Conservation (phyloP, 2,113 vertebrate genomes). For the Ranitomeya imitator region DNA sequence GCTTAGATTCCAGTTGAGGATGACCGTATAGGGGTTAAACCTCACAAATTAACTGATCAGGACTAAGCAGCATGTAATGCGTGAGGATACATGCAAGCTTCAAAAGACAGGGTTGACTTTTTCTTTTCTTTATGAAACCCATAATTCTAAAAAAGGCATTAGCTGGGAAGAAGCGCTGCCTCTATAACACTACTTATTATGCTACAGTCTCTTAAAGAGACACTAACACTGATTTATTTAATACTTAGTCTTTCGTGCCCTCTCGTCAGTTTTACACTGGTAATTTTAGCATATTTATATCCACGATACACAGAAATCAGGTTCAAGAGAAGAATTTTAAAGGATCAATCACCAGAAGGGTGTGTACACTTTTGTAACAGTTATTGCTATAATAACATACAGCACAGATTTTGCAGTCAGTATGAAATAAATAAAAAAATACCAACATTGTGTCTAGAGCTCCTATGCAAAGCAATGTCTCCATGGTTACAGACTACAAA, state of each 20-base stretch:
- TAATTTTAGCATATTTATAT: too few relatives aligned
- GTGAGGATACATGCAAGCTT: too few relatives aligned
- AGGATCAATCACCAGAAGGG: neutral
- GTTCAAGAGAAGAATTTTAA: neutral
- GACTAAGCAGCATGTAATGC: too few relatives aligned
- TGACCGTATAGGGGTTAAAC: too few relatives aligned
- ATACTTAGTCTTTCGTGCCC: neutral
- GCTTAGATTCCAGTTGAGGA: too few relatives aligned
- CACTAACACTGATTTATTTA: neutral
- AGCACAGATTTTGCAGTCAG: neutral
- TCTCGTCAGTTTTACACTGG: neutral
- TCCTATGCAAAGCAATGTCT: neutral
- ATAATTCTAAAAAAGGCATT: too few relatives aligned
- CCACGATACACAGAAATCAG: neutral
- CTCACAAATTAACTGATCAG: too few relatives aligned
- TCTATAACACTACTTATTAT: neutral
- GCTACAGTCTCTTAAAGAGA: slow-evolving; percentile 4
- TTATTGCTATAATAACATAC: neutral
- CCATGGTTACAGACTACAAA: slow-evolving; percentile 3
- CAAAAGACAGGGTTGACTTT: too few relatives aligned
- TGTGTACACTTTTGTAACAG: neutral
- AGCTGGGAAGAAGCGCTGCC: too few relatives aligned
- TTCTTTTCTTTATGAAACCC: too few relatives aligned
- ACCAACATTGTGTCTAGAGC: neutral
- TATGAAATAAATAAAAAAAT: neutral